Evolutionary conservation across 2,888 invertebrate species (phyloP).

Genomic region (Crepidodera aurea): DNA sequence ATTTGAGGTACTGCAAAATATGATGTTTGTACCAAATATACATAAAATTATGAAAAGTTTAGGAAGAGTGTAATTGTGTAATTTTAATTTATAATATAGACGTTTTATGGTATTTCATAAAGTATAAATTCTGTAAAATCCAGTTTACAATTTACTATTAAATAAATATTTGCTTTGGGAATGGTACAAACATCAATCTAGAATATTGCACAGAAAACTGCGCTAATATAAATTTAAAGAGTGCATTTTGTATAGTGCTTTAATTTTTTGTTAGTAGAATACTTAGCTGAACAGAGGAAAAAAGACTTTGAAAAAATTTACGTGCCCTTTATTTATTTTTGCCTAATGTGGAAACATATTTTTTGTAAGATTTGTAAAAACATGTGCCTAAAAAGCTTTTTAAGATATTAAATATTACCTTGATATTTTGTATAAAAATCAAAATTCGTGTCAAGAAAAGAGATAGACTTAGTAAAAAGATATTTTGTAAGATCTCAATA

Average conservation of each 20-base stretch:
- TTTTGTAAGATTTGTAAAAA: constrained; percentile 47
- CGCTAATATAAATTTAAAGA: constrained; percentile 9
- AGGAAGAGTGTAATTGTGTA: too few relatives aligned
- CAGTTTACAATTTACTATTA: too few relatives aligned
- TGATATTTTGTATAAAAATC: constrained; percentile 43
- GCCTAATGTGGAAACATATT: constrained; percentile 43
- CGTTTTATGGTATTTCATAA: too few relatives aligned
- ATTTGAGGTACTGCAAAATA: constrained; percentile 6
- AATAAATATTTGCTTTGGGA: too few relatives aligned
- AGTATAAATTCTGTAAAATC: too few relatives aligned
- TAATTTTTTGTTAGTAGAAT: constrained; percentile 40
- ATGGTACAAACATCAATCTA: too few relatives aligned
- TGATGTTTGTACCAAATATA: constrained; percentile 1
- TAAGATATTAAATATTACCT: constrained; percentile 38
- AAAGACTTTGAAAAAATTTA: constrained; percentile 45
- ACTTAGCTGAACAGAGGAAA: constrained; percentile 48
- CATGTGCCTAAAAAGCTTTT: constrained; percentile 51
- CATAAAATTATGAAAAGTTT: too few relatives aligned
- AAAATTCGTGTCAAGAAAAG: constrained; percentile 37
- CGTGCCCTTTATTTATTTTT: constrained; percentile 39
- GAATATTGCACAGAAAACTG: too few relatives aligned
- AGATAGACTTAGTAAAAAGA: constrained; percentile 32
- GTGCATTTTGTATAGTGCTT: constrained; percentile 36
- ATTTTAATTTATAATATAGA: too few relatives aligned
- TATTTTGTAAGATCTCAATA: constrained; percentile 51